These are phyloP conservation scores for Dasypolia templi DNA, from an alignment of 2,888 invertebrate genomes.

Conservation along the genomic window DNA sequence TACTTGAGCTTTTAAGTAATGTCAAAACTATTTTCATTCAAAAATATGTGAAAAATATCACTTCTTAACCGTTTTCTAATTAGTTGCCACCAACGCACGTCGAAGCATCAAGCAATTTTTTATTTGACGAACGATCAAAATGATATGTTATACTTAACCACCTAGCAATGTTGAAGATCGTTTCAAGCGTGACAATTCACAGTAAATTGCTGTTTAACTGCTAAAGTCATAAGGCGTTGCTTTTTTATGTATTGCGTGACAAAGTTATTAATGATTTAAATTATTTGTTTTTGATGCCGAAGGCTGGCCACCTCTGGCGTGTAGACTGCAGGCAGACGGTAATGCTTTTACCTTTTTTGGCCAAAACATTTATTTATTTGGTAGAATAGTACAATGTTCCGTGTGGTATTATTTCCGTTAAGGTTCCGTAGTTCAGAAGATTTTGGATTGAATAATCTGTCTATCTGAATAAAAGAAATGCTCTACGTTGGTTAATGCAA, in stretches of 20 bases:
- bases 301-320: conserved; percentile 48
- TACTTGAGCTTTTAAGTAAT: background rate
- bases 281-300: conserved; percentile 32
- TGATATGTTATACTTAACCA: conserved; percentile 35
- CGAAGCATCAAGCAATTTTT: conserved; percentile 8
- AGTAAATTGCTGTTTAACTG: conserved; percentile 26
- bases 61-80: conserved; percentile 8
- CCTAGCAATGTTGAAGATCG: conserved; percentile 12
- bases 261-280: conserved; percentile 25
- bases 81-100: conserved; percentile 5
- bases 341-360: conserved; percentile 30
- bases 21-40: background rate
- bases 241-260: conserved; percentile 55
- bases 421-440: background rate
- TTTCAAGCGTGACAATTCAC: conserved; percentile 44
- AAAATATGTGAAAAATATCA: background rate
- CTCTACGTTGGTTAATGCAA: no score
- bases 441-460: background rate
- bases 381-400: background rate
- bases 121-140: conserved; percentile 10
- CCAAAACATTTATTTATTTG: background rate
- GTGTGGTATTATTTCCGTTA: background rate
- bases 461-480: no score
- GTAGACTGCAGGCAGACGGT: conserved; percentile 1
- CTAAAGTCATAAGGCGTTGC: conserved; percentile 15